These are phyloP conservation scores for Leptopilina clavipes DNA, from an alignment of 1,140 invertebrate species.

Conservation along the genomic window DNA sequence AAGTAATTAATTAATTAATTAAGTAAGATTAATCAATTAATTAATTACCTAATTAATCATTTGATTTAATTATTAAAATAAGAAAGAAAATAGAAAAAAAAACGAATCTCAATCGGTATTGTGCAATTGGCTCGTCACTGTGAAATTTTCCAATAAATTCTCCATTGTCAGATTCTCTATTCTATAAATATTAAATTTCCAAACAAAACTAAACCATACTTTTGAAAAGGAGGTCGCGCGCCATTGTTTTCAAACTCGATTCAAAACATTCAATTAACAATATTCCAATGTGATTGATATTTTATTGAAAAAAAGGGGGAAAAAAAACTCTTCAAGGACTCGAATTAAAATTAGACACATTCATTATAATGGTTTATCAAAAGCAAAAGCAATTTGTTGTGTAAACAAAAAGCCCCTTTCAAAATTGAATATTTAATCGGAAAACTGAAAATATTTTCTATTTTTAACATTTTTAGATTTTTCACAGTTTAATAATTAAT, in stretches of 20 bases:
- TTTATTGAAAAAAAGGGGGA: not conserved
- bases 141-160: slow-evolving; percentile 51
- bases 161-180: slow-evolving; percentile 24
- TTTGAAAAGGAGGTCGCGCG: slow-evolving; percentile 42
- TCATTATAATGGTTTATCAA: not conserved
- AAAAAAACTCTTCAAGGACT: not conserved
- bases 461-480: too few species aligned
- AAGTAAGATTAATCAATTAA: too few species aligned
- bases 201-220: slow-evolving; percentile 40
- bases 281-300: not conserved
- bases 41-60: too few species aligned
- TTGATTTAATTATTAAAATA: slow-evolving; percentile 36
- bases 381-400: not conserved
- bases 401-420: too few species aligned
- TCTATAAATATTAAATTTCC: too few species aligned
- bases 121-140: slow-evolving; percentile 71
- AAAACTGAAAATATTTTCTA: too few species aligned
- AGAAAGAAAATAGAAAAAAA: slow-evolving; percentile 31
- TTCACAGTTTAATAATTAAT: too few species aligned
- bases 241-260: not conserved
- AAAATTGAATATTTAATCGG: too few species aligned
- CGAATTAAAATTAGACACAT: not conserved
- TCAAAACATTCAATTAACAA: not conserved
- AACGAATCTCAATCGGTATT: slow-evolving; percentile 63
- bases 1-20: too few species aligned